Conservation (phyloP, 2,113 vertebrate species). For the Nestor notabilis region DNA sequence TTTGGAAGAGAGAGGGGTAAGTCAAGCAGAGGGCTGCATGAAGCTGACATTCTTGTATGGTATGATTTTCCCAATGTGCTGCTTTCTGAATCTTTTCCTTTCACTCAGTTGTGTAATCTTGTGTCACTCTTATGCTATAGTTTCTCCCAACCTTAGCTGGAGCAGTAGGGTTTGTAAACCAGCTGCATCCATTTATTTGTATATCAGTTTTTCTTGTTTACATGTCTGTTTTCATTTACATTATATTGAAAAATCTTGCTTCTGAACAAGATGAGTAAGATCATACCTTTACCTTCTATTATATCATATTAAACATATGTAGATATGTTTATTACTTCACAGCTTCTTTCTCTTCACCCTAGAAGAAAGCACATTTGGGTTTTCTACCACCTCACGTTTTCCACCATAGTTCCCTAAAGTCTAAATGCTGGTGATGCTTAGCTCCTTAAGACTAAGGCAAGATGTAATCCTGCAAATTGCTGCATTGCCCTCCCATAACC, state of each 20-base stretch:
- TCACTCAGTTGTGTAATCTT: background rate
- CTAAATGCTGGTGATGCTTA: background rate
- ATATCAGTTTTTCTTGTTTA: background rate
- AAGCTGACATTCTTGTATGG: background rate
- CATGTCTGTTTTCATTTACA: background rate
- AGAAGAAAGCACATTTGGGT: background rate
- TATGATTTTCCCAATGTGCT: background rate
- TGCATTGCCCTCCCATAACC: background rate
- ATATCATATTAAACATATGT: background rate
- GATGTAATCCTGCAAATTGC: background rate
- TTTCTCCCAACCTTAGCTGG: background rate
- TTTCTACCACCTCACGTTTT: accelerated
- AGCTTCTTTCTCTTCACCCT: background rate
- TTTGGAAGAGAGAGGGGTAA: slow-evolving; percentile 93
- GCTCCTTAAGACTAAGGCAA: background rate
- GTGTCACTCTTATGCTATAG: background rate
- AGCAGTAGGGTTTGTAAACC: background rate
- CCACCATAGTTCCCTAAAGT: background rate
- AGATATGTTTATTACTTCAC: background rate
- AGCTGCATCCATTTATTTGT: background rate
- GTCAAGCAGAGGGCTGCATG: slow-evolving; percentile 7
- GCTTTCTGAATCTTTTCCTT: background rate
- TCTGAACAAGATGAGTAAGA: background rate
- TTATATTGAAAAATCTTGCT: background rate
- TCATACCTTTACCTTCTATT: background rate